These are phyloP conservation scores for Leptodactylus fuscus DNA, from an alignment of 2,113 vertebrate species.

Conservation along the genomic window DNA sequence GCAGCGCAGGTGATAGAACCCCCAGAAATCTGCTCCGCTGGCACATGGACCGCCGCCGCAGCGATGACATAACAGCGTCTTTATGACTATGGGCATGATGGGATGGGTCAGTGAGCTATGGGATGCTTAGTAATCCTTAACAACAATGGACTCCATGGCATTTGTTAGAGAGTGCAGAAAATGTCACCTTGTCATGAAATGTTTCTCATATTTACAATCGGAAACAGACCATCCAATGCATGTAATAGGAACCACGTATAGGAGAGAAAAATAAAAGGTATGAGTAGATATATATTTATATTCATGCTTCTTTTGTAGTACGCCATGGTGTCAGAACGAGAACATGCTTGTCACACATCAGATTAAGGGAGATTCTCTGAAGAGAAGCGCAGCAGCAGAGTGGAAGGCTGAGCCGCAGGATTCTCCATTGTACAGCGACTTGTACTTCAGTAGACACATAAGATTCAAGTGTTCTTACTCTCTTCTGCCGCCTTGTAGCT, in stretches of 20 bases:
- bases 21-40: not conserved
- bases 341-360: slow-evolving; percentile 83
- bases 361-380: slow-evolving; percentile 70
- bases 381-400: slow-evolving; percentile 73
- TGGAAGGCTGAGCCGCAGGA: slow-evolving; percentile 69
- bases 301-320: slow-evolving; percentile 85
- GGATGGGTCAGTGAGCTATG: slow-evolving; percentile 51
- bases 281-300: slow-evolving; percentile 62
- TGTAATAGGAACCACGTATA: slow-evolving; percentile 73
- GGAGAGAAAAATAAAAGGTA: slow-evolving; percentile 67
- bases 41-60: not conserved
- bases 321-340: slow-evolving; percentile 74
- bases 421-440: slow-evolving; percentile 62
- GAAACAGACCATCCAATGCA: slow-evolving; percentile 74
- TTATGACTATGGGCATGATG: not conserved
- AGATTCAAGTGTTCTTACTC: not conserved
- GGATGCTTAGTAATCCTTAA: slow-evolving; percentile 49
- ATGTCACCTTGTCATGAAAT: slow-evolving; percentile 56
- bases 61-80: not conserved
- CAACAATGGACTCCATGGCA: slow-evolving; percentile 50
- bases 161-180: slow-evolving; percentile 52
- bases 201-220: slow-evolving; percentile 76
- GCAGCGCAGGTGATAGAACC: not conserved
- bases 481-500: slow-evolving; percentile 62
- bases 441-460: slow-evolving; percentile 59